Percentiles rank a stretch among this genome's conserved stretches.
Conservation (phyloP, 1,140 invertebrate species). For the Drosophila sp. region DNA sequence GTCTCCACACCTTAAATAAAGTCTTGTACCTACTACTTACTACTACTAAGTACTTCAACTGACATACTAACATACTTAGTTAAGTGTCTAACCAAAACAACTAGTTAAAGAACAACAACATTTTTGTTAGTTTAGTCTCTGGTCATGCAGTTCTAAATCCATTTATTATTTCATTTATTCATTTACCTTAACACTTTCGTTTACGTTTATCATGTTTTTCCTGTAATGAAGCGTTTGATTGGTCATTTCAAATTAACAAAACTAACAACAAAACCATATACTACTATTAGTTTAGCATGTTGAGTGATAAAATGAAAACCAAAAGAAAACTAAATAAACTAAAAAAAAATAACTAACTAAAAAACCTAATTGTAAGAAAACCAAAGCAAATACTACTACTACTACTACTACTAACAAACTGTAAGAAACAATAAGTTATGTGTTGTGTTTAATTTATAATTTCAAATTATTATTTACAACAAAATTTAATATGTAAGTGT, state of each 20-base stretch:
- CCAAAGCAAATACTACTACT: conserved; percentile 3
- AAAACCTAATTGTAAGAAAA: conserved; percentile 32
- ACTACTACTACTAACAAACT: conserved; percentile 7
- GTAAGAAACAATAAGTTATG: conserved; percentile 38
- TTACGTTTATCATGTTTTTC: conserved; percentile 42
- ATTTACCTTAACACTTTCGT: conserved; percentile 26
- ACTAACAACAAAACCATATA: conserved; percentile 37
- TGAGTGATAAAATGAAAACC: conserved; percentile 48
- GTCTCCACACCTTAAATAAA: conserved; percentile 54
- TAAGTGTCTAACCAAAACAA: conserved; percentile 64
- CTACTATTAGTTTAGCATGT: conserved; percentile 65
- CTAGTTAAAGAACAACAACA: conserved; percentile 34
- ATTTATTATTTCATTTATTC: conserved; percentile 28
- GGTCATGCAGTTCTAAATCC: conserved; percentile 58
- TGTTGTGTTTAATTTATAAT: conserved; percentile 54
- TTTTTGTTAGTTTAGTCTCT: conserved; percentile 75
- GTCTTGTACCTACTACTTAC: conserved; percentile 34
- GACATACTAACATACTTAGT: conserved; percentile 35
- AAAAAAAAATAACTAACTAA: conserved; percentile 44
- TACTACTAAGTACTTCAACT: conserved; percentile 40
- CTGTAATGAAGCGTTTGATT: conserved; percentile 73
- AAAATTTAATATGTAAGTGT: conserved; percentile 44
- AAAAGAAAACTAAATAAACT: conserved; percentile 32
- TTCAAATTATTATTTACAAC: conserved; percentile 29
- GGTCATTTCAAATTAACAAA: conserved; percentile 62